These are phyloP conservation scores for Sceliomorpha sp. DNA, from an alignment of 2,888 invertebrate species.

Conservation along the genomic window DNA sequence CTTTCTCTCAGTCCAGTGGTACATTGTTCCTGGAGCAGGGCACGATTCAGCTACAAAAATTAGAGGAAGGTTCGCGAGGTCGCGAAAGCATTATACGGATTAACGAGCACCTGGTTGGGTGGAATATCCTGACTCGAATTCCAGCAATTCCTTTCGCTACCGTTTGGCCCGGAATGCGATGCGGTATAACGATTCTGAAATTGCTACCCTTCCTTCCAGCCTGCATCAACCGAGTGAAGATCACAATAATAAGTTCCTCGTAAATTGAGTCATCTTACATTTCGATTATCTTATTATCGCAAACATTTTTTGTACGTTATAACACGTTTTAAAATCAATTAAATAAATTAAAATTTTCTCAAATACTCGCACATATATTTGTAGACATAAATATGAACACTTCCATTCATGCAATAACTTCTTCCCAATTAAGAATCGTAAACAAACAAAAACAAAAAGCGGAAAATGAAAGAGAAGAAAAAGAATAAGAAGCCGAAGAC, in stretches of 20 bases:
- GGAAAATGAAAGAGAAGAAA: too few relatives aligned
- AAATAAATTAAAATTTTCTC: too few relatives aligned
- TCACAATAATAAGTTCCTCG: constrained; percentile 21
- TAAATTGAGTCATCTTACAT: constrained; percentile 30
- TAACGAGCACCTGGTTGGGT: constrained; percentile 52
- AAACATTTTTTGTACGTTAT: too few relatives aligned
- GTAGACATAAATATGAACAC: too few relatives aligned
- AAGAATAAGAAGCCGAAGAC: too few relatives aligned
- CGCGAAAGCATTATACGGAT: constrained; percentile 44
- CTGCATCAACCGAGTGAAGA: constrained; percentile 17
- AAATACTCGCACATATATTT: too few relatives aligned
- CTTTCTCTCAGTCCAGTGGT: constrained; percentile 9
- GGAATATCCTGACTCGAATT: constrained; percentile 62
- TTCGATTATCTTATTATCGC: constrained; percentile 5
- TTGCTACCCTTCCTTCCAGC: constrained; percentile 15
- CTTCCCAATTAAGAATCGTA: constrained; percentile 10
- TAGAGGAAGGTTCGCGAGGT: constrained; percentile 30
- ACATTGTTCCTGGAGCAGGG: constrained; percentile 24
- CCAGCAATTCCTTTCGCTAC: constrained; percentile 64
- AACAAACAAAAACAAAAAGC: too few relatives aligned
- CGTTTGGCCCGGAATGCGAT: constrained; percentile 60
- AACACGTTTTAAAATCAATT: too few relatives aligned
- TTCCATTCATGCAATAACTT: background rate
- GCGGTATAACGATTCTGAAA: constrained; percentile 37
- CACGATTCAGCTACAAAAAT: constrained; percentile 37